These are phyloP conservation scores for Nerophis ophidion DNA, from an alignment of 2,113 vertebrate genomes.

Conservation along the genomic window DNA sequence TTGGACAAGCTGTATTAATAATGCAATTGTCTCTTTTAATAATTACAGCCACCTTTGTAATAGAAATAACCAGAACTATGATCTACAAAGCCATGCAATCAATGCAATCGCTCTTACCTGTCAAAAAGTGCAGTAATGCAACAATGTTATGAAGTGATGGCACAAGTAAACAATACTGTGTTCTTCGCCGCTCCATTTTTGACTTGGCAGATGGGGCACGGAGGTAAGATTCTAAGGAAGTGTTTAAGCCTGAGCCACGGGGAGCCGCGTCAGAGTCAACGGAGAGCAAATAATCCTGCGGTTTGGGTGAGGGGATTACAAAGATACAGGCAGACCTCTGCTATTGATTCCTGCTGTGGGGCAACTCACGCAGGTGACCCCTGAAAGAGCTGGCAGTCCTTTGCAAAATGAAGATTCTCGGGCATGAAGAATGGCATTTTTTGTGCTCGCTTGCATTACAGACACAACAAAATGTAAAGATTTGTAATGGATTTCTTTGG, in stretches of 20 bases:
- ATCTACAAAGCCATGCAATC: too few species aligned
- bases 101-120: too few species aligned
- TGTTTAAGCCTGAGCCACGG: slow-evolving; percentile 51
- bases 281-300: slow-evolving; percentile 58
- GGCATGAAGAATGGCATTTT: slow-evolving; percentile 5
- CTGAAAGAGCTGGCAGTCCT: slow-evolving; percentile 39
- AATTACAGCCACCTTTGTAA: too few species aligned
- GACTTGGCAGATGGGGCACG: slow-evolving; percentile 55
- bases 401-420: slow-evolving; percentile 23
- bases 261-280: slow-evolving; percentile 61
- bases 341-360: slow-evolving; percentile 57
- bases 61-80: too few species aligned
- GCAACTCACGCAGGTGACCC: slow-evolving; percentile 49
- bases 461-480: not conserved
- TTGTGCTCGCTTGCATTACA: not conserved
- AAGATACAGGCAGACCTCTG: slow-evolving; percentile 59
- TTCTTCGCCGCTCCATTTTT: too few species aligned
- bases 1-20: too few species aligned
- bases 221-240: slow-evolving; percentile 58
- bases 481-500: not conserved
- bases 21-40: too few species aligned
- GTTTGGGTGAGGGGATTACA: slow-evolving; percentile 66
- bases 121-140: too few species aligned
- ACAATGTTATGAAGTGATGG: too few species aligned
- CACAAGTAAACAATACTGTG: too few species aligned